Percentiles rank a stretch among this genome's conserved stretches.
These are phyloP conservation scores for Sparidentex hasta DNA, from an alignment of 2,797 vertebrate genomes.

Conservation along the genomic window DNA sequence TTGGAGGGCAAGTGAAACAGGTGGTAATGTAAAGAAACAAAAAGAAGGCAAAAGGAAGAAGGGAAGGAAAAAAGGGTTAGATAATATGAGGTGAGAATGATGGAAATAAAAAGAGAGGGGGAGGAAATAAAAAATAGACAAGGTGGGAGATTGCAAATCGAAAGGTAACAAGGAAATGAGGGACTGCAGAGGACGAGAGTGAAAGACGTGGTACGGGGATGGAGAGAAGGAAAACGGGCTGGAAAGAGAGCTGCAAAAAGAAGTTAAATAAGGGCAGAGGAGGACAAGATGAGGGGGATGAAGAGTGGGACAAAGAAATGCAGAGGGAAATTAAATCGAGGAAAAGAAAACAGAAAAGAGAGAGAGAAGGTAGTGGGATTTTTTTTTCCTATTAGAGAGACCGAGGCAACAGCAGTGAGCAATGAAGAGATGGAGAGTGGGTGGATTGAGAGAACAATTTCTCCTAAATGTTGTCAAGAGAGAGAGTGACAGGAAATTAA, in stretches of 20 bases:
- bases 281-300: background rate
- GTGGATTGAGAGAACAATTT: slow-evolving; percentile 55
- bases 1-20: background rate
- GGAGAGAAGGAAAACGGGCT: background rate
- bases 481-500: slow-evolving; percentile 43
- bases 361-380: background rate
- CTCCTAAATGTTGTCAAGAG: slow-evolving; percentile 57
- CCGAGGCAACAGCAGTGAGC: slow-evolving; percentile 27
- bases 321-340: background rate
- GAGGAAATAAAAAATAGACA: background rate
- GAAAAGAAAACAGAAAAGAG: background rate
- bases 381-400: slow-evolving; percentile 14
- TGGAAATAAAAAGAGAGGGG: background rate
- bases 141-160: background rate
- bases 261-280: background rate
- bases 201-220: too few species aligned
- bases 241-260: background rate
- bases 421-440: slow-evolving; percentile 54
- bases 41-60: background rate
- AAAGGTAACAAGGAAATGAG: background rate
- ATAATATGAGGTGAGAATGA: background rate
- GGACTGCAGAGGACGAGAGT: background rate
- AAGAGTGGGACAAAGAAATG: background rate
- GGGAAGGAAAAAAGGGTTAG: background rate
- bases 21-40: too few species aligned